Evolutionary conservation across 2,113 vertebrate genomes (phyloP).

Genomic region (Oxyura jamaicensis): DNA sequence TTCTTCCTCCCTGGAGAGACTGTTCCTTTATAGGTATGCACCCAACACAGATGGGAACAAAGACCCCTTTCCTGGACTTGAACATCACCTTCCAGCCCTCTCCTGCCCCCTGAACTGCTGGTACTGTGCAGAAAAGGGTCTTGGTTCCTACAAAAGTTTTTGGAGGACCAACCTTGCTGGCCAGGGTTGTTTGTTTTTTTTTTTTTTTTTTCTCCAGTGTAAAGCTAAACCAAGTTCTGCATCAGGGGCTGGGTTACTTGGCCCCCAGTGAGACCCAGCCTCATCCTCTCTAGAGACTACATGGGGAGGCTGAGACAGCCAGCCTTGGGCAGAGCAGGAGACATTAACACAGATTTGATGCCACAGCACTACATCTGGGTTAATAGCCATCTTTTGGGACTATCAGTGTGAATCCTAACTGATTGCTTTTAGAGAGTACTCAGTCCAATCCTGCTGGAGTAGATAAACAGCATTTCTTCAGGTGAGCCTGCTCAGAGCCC

Average conservation of each 20-base stretch:
- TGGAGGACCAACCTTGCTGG: background rate
- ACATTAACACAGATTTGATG: too few relatives aligned
- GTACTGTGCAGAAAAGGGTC: background rate
- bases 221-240: too few relatives aligned
- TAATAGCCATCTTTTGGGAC: background rate
- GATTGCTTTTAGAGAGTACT: background rate
- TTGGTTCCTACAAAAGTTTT: background rate
- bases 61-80: background rate
- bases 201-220: background rate
- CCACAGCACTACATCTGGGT: background rate
- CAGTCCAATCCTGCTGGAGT: background rate
- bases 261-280: background rate
- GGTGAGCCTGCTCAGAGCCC: background rate
- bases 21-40: background rate
- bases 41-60: background rate
- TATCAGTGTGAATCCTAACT: background rate
- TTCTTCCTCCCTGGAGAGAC: background rate
- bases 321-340: background rate
- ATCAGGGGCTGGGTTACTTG: background rate
- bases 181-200: background rate
- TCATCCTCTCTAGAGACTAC: fast-evolving
- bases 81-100: background rate
- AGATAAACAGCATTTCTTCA: background rate
- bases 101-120: background rate
- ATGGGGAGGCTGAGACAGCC: fast-evolving